A percentile compares a stretch with the other conserved stretches of the same genome.
phyloP scores from a whole-genome alignment of 2,888 invertebrate genomes.

The Drosophila nr. medialis region DNA sequence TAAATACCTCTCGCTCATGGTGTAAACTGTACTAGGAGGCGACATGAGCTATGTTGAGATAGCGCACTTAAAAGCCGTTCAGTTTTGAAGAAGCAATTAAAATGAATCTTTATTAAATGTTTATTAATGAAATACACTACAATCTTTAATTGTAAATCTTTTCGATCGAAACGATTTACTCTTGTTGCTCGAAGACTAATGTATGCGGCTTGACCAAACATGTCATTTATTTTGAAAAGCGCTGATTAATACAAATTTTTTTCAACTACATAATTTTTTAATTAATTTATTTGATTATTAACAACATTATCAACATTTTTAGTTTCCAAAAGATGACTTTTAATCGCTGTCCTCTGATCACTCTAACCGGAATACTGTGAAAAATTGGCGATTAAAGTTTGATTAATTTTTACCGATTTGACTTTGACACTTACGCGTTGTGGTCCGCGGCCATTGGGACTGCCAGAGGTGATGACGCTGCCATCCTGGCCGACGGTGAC shows the following conservation, averaged over 20 bases:
- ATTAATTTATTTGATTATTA: background rate
- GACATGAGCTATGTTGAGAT: background rate
- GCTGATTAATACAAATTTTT: background rate
- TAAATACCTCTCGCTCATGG: background rate
- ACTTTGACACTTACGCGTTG: constrained; percentile 41
- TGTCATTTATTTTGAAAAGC: background rate
- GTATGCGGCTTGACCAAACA: no score
- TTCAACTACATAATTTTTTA: background rate
- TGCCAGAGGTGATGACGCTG: constrained; percentile 55
- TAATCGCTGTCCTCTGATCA: background rate
- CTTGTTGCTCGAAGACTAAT: background rate
- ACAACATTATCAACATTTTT: background rate
- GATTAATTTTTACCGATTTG: background rate
- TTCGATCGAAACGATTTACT: background rate
- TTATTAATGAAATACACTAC: background rate
- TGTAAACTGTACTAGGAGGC: background rate
- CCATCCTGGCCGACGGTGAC: constrained; percentile 48
- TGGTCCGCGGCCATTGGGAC: constrained; percentile 52
- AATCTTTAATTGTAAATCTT: background rate
- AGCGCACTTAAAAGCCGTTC: background rate
- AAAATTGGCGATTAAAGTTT: background rate
- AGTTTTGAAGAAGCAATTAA: background rate
- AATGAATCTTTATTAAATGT: background rate
- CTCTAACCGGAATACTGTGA: constrained; percentile 42
- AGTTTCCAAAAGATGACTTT: background rate